Base-by-base conservation (phyloP, 1,140 invertebrate species). In the Scaptomyza graminum region DNA sequence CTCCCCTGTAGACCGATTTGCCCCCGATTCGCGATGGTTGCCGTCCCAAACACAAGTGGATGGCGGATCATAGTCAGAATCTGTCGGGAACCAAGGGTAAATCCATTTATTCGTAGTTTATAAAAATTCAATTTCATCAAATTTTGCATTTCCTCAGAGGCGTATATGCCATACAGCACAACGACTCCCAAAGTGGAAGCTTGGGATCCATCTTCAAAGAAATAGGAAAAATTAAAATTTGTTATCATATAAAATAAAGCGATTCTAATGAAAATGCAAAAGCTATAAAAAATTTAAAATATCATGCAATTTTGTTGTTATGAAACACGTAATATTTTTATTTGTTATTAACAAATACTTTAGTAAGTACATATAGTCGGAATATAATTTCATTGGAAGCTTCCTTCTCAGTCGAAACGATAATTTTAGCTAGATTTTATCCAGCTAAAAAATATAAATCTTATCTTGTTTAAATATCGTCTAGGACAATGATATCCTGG, bases 131-230 rank as follows among this genome's bases (percentile, higher is more conserved):
- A 41, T 44, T 34, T n/a, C n/a, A 31, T 9, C 3, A 18, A 11
- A 13, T 22, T 22, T 1, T 51, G 6, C 39, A 1, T 9, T 62
- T 13, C 85, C 84, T 1, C 68, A 92, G 91, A 90, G 2, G 94
- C 95, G 64, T 99, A 98, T 89, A 95, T 96, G 72, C 98, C 98
- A 0, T 99, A 98, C 92, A 95, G 94, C 61, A 99, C 98, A 8
- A 96, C 96, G 13, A 92, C 91, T 51, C 94, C 96, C 2, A 99
- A 98, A 93, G 94, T 99, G 37, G 93, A 98, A 92, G 90, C 96
- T 6, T 99, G 98, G 97, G 92, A 94, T 62, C 97, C 97, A 2
- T 90, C 83, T 39, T 64, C 77, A 7, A 87, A 81, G 60, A 85
- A 85, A 39, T 37, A 76, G 46, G 52, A 15, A 57, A 13, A 43